Evolutionary conservation across 2,888 invertebrate genomes (phyloP), one percentile per base, ranked within the genome.

Genomic region (Idaea aversata): DNA sequence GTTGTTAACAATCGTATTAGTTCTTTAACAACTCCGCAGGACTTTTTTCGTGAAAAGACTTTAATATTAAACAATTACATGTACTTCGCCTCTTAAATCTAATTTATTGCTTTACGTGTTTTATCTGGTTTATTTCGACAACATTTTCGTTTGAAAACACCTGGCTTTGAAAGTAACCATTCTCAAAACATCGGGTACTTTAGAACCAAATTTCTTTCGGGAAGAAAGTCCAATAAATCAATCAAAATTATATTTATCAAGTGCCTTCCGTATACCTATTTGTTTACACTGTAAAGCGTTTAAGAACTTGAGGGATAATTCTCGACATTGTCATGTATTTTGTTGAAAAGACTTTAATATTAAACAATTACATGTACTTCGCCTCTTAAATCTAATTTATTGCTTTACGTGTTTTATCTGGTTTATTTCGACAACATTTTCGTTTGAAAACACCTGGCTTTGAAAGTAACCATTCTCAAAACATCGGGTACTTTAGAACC

Each of bases 291-390:
- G 25, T 25, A 3, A 25, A 5, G 7, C 47, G 47, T 47, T 36
- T 36, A 10, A 47, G 13, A 47, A 4, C 0, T 10, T 4, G 4
- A 47, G 47, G 47, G 7, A 47, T 3, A 13, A 13, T 13, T 47
- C 7, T 47, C 47, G 7, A 47, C 4, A 47, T n/a, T n/a, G 47
- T 4, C 13, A 47, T 7, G 10, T 10, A 13, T 47, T n/a, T n/a
- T n/a, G n/a, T n/a, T n/a, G n/a, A 47, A 13, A 47, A 47, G 47
- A 47, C 47, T 47, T 47, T 47, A 7, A 4, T 13, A 47, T 47
- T 47, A 47, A 47, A 47, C 47, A 47, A 47, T 47, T 47, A 47
- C 47, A 47, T 47, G 47, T 47, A 47, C 47, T 47, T 47, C 47
- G 47, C 47, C 47, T 47, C 47, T 47, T 47, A 13, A 13, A 10